phyloP scores from a whole-genome alignment of 2,113 vertebrate species.

The Callorhinus ursinus region DNA sequence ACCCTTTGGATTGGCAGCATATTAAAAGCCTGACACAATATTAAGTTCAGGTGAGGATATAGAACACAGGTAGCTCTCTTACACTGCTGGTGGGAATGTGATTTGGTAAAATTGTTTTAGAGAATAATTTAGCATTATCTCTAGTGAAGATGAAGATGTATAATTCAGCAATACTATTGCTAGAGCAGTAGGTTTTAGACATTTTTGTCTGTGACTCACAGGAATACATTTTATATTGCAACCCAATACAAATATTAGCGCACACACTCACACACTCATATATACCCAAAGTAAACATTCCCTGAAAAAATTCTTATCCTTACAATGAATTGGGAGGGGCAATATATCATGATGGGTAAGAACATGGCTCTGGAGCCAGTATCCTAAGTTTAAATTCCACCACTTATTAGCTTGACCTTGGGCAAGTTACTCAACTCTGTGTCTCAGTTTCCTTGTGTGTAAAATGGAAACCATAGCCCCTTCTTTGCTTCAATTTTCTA shows the following conservation, averaged over 20 bases:
- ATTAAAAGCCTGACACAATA: not conserved
- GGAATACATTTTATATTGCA: conserved; percentile 40
- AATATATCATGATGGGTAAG: not conserved
- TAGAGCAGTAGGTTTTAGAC: not conserved
- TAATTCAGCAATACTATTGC: conserved; percentile 3
- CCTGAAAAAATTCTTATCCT: conserved; percentile 25
- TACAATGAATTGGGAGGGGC: not conserved
- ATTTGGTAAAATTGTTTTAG: not conserved
- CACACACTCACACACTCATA: not conserved
- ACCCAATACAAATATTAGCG: not conserved
- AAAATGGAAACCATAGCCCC: not conserved
- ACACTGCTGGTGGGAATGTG: not conserved
- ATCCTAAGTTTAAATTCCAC: not conserved
- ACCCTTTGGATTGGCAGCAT: not conserved
- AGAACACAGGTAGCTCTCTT: not conserved
- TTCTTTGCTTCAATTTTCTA: not conserved
- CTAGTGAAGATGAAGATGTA: not conserved
- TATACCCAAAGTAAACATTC: not conserved
- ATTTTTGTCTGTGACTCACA: not conserved
- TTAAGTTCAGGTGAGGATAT: not conserved
- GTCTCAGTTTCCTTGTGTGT: not conserved
- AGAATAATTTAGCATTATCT: conserved; percentile 6
- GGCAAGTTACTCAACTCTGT: not conserved
- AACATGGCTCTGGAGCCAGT: not conserved
- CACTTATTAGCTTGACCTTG: not conserved